These are phyloP conservation scores for Antheraea assamensis DNA, from an alignment of 2,888 invertebrate species.

Conservation along the genomic window DNA sequence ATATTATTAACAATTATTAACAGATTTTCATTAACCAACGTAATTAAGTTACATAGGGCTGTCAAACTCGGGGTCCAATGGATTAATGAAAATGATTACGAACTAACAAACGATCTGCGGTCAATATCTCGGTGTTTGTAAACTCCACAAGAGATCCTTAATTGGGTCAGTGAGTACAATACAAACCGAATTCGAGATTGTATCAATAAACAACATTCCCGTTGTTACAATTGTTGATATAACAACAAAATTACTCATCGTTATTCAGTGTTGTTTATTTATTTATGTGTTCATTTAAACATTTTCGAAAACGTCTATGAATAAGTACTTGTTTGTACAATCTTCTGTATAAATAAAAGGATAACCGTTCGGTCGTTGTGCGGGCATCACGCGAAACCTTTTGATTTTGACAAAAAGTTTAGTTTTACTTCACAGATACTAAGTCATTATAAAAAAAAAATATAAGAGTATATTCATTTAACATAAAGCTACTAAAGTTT, in stretches of 20 bases:
- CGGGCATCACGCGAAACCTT: too few species aligned
- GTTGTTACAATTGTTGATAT: constrained; percentile 1
- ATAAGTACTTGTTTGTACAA: background rate
- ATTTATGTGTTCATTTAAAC: background rate
- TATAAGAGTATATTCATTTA: too few species aligned
- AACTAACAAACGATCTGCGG: constrained; percentile 8
- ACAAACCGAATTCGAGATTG: constrained; percentile 15
- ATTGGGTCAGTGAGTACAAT: constrained; percentile 17
- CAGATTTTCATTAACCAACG: background rate
- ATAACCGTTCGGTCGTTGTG: background rate
- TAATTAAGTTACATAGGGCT: background rate
- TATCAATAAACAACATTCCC: constrained; percentile 9
- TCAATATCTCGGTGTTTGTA: constrained; percentile 5
- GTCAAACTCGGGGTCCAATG: background rate
- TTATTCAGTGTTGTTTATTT: background rate
- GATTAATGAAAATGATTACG: constrained; percentile 1
- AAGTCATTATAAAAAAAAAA: too few species aligned
- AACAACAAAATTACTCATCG: background rate
- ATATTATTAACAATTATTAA: background rate
- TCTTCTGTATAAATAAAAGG: background rate
- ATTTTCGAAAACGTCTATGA: background rate
- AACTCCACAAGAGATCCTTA: constrained; percentile 7
- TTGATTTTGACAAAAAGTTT: too few species aligned
- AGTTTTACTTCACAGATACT: too few species aligned
- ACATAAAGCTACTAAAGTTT: too few species aligned